Base-by-base conservation (phyloP, 2,888 invertebrate species). In the Rotaria sp. region DNA sequence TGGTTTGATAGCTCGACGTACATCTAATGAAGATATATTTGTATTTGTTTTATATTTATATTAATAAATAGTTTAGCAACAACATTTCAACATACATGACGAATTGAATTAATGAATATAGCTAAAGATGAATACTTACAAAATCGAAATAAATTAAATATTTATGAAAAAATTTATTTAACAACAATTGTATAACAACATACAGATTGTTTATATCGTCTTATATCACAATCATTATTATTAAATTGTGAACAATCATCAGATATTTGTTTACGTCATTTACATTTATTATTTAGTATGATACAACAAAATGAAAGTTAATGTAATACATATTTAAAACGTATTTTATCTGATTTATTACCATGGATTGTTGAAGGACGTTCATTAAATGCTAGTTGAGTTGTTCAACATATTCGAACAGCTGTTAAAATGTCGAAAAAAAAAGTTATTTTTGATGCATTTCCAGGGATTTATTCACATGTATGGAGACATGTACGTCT, bases 201-300 rank as follows among this genome's bases (percentile, higher is more conserved):
- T 67, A 35, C 59, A 13, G 59, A 67, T 35, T 35, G 59, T 67
- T 35, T 67, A 67, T 67, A 67, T 67, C 59, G 59, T 13, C 30
- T 67, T 5, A 67, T 67, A 67, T 30, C 59, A n/a, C 59, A 67
- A 67, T 67, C 59, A 15, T 35, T 67, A 18, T 67, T 67, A 67
- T 35, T 67, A 18, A 67, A 67, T 67, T 67, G 35, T 35, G 59
- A 67, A 67, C 59, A 67, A 67, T 35, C 59, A 35, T 67, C 59
- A 4, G 59, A 67, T 35, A 67, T 67, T 15, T 67, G 59, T 67
- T 35, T 67, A 67, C 59, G 59, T 67, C 59, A 67, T 67, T 67
- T 67, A 24, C 59, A 67, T 67, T 67, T 67, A 35, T 67, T 67
- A 67, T 67, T 67, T 67, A 67, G 59, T 67, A 67, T 67, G 59